phyloP scores from a whole-genome alignment of 1,140 invertebrate species.

The Sinella curviseta region DNA sequence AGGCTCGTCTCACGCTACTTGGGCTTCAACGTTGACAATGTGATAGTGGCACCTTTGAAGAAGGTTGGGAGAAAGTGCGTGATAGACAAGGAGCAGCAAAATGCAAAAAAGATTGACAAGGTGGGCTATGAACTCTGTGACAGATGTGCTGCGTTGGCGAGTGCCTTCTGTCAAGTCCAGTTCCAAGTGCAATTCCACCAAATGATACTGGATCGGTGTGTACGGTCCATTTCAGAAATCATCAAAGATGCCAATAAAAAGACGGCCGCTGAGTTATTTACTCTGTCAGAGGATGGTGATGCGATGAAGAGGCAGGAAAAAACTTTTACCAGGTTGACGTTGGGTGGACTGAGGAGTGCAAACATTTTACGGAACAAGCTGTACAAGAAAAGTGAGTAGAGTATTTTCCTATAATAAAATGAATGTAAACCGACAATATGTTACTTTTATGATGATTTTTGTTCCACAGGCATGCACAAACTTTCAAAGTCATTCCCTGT shows the following conservation, averaged over 20 bases:
- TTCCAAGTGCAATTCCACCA: background rate
- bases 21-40: background rate
- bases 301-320: background rate
- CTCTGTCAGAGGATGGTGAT: background rate
- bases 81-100: background rate
- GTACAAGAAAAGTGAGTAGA: background rate
- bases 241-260: background rate
- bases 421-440: background rate
- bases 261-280: background rate
- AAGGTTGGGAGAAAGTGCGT: background rate
- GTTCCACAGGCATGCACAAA: background rate
- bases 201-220: slow-evolving; percentile 1
- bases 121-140: background rate
- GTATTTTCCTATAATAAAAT: background rate
- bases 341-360: background rate
- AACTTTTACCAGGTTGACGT: background rate
- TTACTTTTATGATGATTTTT: background rate
- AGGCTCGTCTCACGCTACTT: background rate
- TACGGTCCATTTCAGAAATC: background rate
- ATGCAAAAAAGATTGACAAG: background rate
- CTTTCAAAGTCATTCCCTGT: background rate
- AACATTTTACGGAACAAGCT: background rate
- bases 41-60: background rate
- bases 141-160: background rate
- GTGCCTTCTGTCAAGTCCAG: background rate